Percentiles rank a stretch among this genome's conserved stretches.
Evolutionary conservation across 2,888 invertebrate species (phyloP).

Genomic region (Syritta pipiens): DNA sequence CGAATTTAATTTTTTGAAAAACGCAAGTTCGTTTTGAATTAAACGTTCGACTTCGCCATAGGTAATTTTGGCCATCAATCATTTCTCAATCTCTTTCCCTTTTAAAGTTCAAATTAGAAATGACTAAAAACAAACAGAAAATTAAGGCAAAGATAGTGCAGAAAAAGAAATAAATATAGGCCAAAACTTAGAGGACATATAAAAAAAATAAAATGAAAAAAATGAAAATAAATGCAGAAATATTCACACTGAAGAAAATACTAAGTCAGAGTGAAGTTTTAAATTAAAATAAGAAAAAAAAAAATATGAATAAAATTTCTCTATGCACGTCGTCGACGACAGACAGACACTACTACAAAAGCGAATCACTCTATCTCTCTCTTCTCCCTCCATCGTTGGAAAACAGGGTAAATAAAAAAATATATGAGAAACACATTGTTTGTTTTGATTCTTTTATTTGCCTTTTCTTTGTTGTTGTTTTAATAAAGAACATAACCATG

Average conservation of each 20-base stretch:
- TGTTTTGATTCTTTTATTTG: conserved; percentile 70
- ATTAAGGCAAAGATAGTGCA: conserved; percentile 1
- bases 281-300: background rate
- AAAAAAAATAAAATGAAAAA: background rate
- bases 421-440: conserved; percentile 75
- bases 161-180: background rate
- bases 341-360: conserved; percentile 43
- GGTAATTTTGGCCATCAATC: too few relatives aligned
- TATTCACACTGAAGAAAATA: conserved; percentile 4
- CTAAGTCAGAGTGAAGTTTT: background rate
- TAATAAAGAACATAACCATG: conserved; percentile 66
- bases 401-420: conserved; percentile 71
- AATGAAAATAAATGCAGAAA: background rate
- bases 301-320: background rate
- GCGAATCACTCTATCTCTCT: conserved; percentile 63
- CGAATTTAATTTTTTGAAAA: too few relatives aligned
- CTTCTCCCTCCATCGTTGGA: conserved; percentile 66
- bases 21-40: too few relatives aligned
- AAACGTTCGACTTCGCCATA: too few relatives aligned
- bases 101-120: too few relatives aligned
- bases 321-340: background rate
- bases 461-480: conserved; percentile 60
- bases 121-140: background rate
- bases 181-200: background rate
- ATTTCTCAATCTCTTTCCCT: too few relatives aligned